Base-by-base conservation (phyloP, 1,140 invertebrate species). In the Pseudomyrmex cubaensis region DNA sequence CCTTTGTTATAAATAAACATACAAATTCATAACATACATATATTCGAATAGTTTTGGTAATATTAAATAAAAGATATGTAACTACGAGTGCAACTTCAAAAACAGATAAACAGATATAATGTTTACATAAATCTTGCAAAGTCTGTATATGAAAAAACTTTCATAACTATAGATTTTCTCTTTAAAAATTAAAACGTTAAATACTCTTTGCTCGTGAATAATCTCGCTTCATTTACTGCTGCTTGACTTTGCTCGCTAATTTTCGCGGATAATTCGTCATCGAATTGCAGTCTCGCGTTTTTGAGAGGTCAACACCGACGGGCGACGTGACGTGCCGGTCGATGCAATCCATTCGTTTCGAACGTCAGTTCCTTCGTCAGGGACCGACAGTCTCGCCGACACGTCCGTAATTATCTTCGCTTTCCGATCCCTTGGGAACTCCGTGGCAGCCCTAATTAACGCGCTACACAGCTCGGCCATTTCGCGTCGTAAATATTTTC, bases 301-400 rank as follows among this genome's bases (percentile, higher is more conserved):
- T 80, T 80, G 76, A 80, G 54, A 70, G 76, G 44, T 12, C 54
- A 44, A 15, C 64, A 69, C 44, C 52, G 64, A 70, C 66, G 66
- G 35, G 3, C 54, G n/a, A 35, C 54, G 76, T 80, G 66, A 80
- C 44, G 66, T 80, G 12, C 52, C 17, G 86, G 62, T 87, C 86
- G 85, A 87, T 87, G 85, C 73, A 84, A 87, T 87, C 85, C 86
- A 87, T 87, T 87, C 85, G 85, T 87, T 87, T 87, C 76, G 76
- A 85, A 76, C 73, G 86, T 88, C 86, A 88, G 62, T 84, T 88
- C 83, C 86, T 88, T 88, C 86, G 86, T 87, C 87, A 82, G 86
- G 63, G 75, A 82, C 70, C 87, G 86, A 87, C 86, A 82, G 75
- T 88, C 77, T 87, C 87, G 87, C 87, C 83, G 87, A 88, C 87